A percentile compares a stretch with the other conserved stretches of the same genome.
These are phyloP conservation scores for Mormoops blainvillei DNA, from an alignment of 2,113 vertebrate species.

Conservation along the genomic window DNA sequence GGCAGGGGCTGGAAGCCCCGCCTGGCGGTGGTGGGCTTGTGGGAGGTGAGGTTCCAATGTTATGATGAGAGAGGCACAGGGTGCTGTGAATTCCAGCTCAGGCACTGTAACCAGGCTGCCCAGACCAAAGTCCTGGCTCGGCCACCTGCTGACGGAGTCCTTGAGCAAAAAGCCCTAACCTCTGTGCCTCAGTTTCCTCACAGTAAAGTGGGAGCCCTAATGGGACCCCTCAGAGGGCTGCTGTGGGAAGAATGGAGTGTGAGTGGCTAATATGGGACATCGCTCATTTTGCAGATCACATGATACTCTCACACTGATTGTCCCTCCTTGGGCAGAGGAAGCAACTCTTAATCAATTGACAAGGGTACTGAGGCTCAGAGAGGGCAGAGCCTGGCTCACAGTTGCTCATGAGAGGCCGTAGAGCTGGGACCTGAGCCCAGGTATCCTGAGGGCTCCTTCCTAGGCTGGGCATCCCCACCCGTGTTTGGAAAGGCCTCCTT, in stretches of 20 bases:
- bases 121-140: background rate
- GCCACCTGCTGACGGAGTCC: background rate
- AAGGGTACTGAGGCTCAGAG: background rate
- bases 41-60: background rate
- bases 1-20: background rate
- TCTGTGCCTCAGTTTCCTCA: background rate
- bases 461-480: no score
- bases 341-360: rapidly evolving
- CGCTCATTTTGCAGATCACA: background rate
- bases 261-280: background rate
- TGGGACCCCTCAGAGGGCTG: background rate
- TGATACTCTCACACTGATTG: background rate
- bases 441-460: background rate
- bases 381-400: no score
- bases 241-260: background rate
- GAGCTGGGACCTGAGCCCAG: background rate
- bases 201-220: background rate
- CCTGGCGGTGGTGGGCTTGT: background rate
- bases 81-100: background rate
- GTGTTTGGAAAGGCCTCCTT: background rate
- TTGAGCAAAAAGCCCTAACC: background rate
- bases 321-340: background rate
- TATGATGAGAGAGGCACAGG: background rate
- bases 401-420: background rate
- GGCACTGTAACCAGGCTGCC: background rate